Evolutionary conservation across 2,797 vertebrate genomes (phyloP), one percentile per base, ranked within the genome.

Genomic region (Danio tinwini): DNA sequence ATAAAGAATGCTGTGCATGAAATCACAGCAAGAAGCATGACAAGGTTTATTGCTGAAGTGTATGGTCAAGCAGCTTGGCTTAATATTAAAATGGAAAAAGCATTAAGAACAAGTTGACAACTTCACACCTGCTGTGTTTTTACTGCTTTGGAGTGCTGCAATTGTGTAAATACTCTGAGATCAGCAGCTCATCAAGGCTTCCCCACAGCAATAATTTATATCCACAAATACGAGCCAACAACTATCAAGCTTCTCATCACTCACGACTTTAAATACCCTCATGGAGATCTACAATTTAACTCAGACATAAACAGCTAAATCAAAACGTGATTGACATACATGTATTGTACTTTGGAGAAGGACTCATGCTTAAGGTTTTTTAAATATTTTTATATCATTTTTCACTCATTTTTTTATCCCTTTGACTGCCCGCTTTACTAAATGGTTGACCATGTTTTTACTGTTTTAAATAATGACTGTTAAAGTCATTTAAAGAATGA

Each of bases 161-260:
- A 59, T 52, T 44, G 11, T 82, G 68, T 55, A 13, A 71, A 82
- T 81, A 64, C 61, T 84, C 71, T 56, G 5, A 47, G 17, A 73
- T 84, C 83, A 83, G 81, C 78, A 76, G 78, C 62, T 76, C 61
- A 49, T 81, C 17, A 76, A 67, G 50, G 52, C 75, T 83, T 81
- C 83, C 72, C 75, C 67, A 83, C 81, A 81, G 78, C 40, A 69
- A 69, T 49, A 65, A 82, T 64, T 79, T 74, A 84, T 69, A 76
- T 52, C 70, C 13, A 53, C 17, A 50, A 72, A 45, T 72, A 45
- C 11, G 19, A 61, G 63, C 17, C 70, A 56, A 55, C n/a, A 65
- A 44, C 56, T 64, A 68, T 63, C 44, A 75, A 78, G 61, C 56
- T 65, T 78, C 72, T 81, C 67, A 83, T 83, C 74, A 78, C 64